Percentiles rank a stretch among this genome's conserved stretches.
phyloP scores from a whole-genome alignment of 1,140 invertebrate species.

The Harpegnathos saltator region DNA sequence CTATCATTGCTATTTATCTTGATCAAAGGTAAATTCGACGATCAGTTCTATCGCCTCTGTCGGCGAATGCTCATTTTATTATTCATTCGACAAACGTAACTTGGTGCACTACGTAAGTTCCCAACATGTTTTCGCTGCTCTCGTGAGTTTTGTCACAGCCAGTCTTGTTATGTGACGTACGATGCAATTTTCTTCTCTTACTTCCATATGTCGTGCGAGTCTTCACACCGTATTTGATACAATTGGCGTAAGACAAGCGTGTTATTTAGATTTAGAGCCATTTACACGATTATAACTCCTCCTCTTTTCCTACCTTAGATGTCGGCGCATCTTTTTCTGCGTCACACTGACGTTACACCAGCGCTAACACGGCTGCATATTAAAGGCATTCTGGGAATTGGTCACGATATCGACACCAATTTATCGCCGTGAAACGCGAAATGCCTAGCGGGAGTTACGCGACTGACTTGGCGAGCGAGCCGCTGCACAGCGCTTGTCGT shows the following conservation, averaged over 20 bases:
- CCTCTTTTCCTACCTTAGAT: not conserved
- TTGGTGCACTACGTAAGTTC: not conserved
- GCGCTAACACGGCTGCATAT: constrained; percentile 71
- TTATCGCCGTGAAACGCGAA: constrained; percentile 76
- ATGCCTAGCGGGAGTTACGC: constrained; percentile 67
- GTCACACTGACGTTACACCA: constrained; percentile 5
- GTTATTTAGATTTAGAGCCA: no score
- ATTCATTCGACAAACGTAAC: not conserved
- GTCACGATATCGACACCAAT: constrained; percentile 81
- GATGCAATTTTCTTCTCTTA: not conserved
- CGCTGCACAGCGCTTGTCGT: constrained; percentile 70
- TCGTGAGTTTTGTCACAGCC: not conserved
- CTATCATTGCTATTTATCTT: constrained; percentile 9
- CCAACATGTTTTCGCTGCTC: not conserved
- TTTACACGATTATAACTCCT: not conserved
- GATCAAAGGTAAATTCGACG: not conserved
- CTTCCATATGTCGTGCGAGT: no score
- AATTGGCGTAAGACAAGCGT: constrained; percentile 15
- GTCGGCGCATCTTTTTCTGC: not conserved
- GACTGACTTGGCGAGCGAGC: constrained; percentile 67
- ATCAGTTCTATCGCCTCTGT: constrained; percentile 5
- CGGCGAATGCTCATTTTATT: not conserved
- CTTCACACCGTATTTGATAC: not conserved
- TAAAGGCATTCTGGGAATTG: constrained; percentile 82
- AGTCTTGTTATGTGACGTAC: not conserved